Base-by-base conservation (phyloP, 2,888 invertebrate genomes). In the Amphiduros pacificus region DNA sequence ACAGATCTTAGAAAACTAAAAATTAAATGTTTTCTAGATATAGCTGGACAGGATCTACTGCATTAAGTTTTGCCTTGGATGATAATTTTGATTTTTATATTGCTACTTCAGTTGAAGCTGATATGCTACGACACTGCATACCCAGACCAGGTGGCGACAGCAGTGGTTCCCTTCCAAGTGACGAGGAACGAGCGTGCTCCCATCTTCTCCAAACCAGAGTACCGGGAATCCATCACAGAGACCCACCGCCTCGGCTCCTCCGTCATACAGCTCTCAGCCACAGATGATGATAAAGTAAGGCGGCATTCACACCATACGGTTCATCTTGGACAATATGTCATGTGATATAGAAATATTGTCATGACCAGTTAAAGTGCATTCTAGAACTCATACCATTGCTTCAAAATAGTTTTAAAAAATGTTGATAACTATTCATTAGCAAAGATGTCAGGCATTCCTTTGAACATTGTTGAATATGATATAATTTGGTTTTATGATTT, bases 241-340 rank as follows among this genome's bases (percentile, higher is more conserved):
- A 72, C 70, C n/a, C 68, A 66, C 48, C 56, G 55, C 17, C 67
- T 77, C 5, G 77, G 77, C 5, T 60, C 65, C n/a, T 55, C 61
- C 50, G 67, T 79, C 4, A 52, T 74, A 6, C 70, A 69, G 41
- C 68, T 78, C 1, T 58, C 64, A 5, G 79, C 79, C 41, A 69
- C 55, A 20, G 73, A 73, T 56, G 50, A 56, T 2, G 72, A 71
- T 49, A 53, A 58, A 20, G 71, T 71, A 53, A 52, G 64, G 17
- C 57, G 11, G 27, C 11, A n/a, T n/a, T n/a, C n/a, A n/a, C n/a
- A n/a, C n/a, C n/a, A n/a, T n/a, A n/a, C n/a, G n/a, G n/a, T n/a
- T n/a, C n/a, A n/a, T n/a, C n/a, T n/a, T n/a, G n/a, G n/a, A n/a
- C n/a, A n/a, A n/a, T n/a, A n/a, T n/a, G n/a, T n/a, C n/a, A n/a